Evolutionary conservation across 2,888 invertebrate species (phyloP).

Genomic region (Sminthurinus aureus): DNA sequence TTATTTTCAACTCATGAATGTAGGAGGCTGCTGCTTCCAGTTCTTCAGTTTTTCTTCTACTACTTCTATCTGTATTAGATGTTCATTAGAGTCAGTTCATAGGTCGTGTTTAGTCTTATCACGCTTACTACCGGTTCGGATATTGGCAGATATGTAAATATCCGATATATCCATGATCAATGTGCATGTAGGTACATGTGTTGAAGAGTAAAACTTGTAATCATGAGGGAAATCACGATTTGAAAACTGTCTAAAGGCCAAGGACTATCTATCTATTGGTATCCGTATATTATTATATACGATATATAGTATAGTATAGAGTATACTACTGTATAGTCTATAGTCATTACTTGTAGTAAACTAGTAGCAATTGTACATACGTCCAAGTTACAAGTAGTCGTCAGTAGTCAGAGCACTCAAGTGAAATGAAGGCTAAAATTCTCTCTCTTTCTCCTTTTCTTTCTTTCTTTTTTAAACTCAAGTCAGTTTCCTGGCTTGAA

Average conservation of each 20-base stretch:
- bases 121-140: neutral
- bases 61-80: no score
- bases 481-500: neutral
- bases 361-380: no score
- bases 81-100: neutral
- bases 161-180: no score
- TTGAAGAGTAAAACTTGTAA: neutral
- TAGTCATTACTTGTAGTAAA: no score
- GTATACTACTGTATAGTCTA: neutral
- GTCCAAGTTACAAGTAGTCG: no score
- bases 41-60: no score
- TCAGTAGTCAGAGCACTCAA: neutral
- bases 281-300: neutral
- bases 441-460: no score
- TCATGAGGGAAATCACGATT: slow-evolving; percentile 19
- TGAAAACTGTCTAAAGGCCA: slow-evolving; percentile 22
- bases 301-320: no score
- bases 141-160: neutral
- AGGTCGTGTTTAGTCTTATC: slow-evolving; percentile 1
- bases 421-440: neutral
- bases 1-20: no score
- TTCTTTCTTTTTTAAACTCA: no score
- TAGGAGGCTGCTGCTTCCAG: no score
- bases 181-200: no score
- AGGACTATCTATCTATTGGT: slow-evolving; percentile 1